Conservation (phyloP, 1,140 invertebrate species). For the Telenomus remus region DNA sequence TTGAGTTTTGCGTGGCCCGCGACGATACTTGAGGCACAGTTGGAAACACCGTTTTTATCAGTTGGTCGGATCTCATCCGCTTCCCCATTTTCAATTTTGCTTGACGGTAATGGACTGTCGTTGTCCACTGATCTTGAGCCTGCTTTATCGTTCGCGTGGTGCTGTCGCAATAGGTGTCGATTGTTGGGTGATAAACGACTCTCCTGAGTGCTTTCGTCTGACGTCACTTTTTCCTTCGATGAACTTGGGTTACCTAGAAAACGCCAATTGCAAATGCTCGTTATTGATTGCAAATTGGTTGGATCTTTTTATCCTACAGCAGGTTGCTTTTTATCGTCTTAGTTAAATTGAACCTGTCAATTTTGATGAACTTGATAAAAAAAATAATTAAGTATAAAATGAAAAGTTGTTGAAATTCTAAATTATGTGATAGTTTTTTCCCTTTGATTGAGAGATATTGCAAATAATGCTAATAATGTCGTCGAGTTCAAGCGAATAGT, state of each 20-base stretch:
- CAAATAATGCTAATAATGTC: constrained; percentile 9
- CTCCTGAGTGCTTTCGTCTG: constrained; percentile 58
- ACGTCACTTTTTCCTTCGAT: constrained; percentile 42
- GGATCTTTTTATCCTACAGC: no score
- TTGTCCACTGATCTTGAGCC: constrained; percentile 62
- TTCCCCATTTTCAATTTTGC: constrained; percentile 65
- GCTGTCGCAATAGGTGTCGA: constrained; percentile 35
- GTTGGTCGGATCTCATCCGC: constrained; percentile 24
- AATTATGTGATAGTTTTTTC: no score
- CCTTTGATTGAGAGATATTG: no score
- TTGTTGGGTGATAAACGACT: constrained; percentile 49
- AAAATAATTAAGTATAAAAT: background rate
- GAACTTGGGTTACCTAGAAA: constrained; percentile 57
- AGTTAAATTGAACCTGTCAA: no score
- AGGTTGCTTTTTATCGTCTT: no score
- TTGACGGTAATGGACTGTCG: constrained; percentile 63
- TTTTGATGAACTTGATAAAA: no score
- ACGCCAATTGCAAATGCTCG: constrained; percentile 22
- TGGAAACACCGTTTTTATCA: constrained; percentile 53
- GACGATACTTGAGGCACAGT: constrained; percentile 66
- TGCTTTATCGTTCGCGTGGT: constrained; percentile 57
- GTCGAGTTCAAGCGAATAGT: no score
- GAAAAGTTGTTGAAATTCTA: no score
- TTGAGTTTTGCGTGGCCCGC: constrained; percentile 83
- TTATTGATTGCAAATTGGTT: constrained; percentile 2